Evolutionary conservation across 2,797 vertebrate genomes (phyloP).

Genomic region (Lacerta agilis): DNA sequence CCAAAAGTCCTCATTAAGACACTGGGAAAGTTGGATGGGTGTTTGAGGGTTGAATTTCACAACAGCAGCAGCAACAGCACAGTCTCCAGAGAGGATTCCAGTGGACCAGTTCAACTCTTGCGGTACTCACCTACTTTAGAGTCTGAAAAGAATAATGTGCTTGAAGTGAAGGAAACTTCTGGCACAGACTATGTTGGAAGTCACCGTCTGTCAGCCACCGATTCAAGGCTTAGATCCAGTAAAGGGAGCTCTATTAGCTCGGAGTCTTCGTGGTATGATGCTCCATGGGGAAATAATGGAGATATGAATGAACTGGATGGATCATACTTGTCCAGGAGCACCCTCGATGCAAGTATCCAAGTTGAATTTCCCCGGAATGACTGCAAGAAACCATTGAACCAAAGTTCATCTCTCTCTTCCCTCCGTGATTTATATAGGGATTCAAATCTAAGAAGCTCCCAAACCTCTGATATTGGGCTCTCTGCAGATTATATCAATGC

Average conservation of each 20-base stretch:
- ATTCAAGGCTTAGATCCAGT: constrained; percentile 87
- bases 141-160: constrained; percentile 74
- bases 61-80: constrained; percentile 79
- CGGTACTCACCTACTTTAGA: constrained; percentile 89
- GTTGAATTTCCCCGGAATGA: constrained; percentile 67
- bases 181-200: constrained; percentile 72
- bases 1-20: constrained; percentile 91
- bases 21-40: constrained; percentile 88
- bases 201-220: constrained; percentile 74
- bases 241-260: constrained; percentile 94
- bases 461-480: constrained; percentile 77
- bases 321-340: constrained; percentile 74
- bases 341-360: constrained; percentile 77
- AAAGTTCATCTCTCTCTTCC: constrained; percentile 84
- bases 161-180: constrained; percentile 75
- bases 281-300: constrained; percentile 87
- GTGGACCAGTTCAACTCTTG: constrained; percentile 90
- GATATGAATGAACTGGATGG: constrained; percentile 86
- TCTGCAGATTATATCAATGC: constrained; percentile 77
- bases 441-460: constrained; percentile 78
- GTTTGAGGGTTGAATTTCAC: constrained; percentile 92
- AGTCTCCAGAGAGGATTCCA: constrained; percentile 76
- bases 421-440: constrained; percentile 86
- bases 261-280: constrained; percentile 94
- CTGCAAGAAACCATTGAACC: constrained; percentile 78